Percentiles rank a stretch among this genome's conserved stretches.
phyloP scores from a whole-genome alignment of 2,888 invertebrate genomes.

The Pasiphila rectangulata region DNA sequence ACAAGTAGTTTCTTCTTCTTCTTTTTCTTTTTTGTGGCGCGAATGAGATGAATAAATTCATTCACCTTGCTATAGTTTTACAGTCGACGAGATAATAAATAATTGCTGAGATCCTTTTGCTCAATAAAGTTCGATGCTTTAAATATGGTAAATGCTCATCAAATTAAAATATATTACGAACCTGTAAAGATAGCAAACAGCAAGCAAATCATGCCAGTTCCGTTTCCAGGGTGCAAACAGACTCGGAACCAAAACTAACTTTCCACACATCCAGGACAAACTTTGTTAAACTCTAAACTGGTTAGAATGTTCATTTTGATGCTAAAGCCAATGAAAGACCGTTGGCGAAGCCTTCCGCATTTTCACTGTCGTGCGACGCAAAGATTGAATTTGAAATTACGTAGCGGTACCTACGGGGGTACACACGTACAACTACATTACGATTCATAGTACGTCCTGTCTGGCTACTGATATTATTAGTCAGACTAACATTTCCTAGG shows the following conservation, averaged over 20 bases:
- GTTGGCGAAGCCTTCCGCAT: constrained; percentile 65
- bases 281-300: constrained; percentile 60
- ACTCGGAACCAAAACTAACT: constrained; percentile 55
- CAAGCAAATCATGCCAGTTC: constrained; percentile 66
- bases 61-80: too few relatives aligned
- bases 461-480: constrained; percentile 67
- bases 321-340: constrained; percentile 67
- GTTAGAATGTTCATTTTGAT: constrained; percentile 71
- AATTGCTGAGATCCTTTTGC: too few relatives aligned
- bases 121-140: too few relatives aligned
- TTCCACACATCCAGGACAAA: constrained; percentile 61
- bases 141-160: too few relatives aligned
- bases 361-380: constrained; percentile 67
- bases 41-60: too few relatives aligned
- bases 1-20: too few relatives aligned
- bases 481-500: constrained; percentile 36
- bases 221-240: constrained; percentile 52
- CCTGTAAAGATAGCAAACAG: constrained; percentile 62
- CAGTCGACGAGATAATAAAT: too few relatives aligned
- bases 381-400: constrained; percentile 75
- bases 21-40: too few relatives aligned
- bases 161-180: constrained; percentile 38
- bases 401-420: constrained; percentile 64
- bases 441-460: constrained; percentile 61
- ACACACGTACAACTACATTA: constrained; percentile 59